Percentiles rank a stretch among this genome's conserved stretches.
These are phyloP conservation scores for Danaus chrysippus DNA, from an alignment of 2,888 invertebrate species.

Conservation along the genomic window DNA sequence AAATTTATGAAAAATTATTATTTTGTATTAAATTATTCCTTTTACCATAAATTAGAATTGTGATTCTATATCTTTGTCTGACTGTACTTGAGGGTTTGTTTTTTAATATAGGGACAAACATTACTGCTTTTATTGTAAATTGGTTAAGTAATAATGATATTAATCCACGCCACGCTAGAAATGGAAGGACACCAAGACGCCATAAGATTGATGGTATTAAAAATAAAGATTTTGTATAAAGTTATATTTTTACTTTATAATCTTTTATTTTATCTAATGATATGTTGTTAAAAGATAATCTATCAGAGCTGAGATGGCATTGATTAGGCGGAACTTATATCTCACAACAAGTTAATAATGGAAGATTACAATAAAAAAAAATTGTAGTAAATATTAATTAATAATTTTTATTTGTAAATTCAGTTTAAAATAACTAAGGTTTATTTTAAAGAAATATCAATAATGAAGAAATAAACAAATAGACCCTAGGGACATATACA, in stretches of 20 bases:
- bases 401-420: not conserved
- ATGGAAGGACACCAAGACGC: slow-evolving; percentile 44
- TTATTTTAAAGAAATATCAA: no score
- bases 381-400: no score
- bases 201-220: slow-evolving; percentile 75
- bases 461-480: no score
- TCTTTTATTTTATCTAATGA: slow-evolving; percentile 72
- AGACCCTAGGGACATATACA: no score
- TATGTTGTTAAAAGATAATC: slow-evolving; percentile 70
- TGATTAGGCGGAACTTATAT: slow-evolving; percentile 50
- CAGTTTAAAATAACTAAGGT: no score
- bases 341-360: not conserved
- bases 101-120: no score
- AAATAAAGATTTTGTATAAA: slow-evolving; percentile 65
- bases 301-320: slow-evolving; percentile 65
- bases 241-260: slow-evolving; percentile 62
- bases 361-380: no score
- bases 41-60: no score
- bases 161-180: slow-evolving; percentile 20
- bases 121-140: not conserved
- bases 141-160: slow-evolving; percentile 14
- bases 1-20: no score
- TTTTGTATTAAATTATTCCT: no score
- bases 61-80: no score
- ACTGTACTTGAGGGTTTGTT: no score